Evolutionary conservation across 2,797 vertebrate genomes (phyloP), one percentile per base, ranked within the genome.

Genomic region (Chrysocyon brachyurus): DNA sequence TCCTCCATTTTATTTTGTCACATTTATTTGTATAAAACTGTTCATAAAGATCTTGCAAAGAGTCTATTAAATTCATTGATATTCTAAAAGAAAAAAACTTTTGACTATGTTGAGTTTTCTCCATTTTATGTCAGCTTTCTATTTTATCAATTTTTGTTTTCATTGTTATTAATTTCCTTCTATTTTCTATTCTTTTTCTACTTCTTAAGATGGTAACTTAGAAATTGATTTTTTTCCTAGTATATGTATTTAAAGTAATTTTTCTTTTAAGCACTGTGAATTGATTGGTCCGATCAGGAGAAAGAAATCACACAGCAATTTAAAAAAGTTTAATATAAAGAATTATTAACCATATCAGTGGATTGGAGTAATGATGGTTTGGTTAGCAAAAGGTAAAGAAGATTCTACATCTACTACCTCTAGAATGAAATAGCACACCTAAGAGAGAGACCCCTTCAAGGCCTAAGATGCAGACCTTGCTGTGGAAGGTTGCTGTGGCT

Each of bases 11-110:
- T 57, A 82, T 73, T 31, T 57, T 81, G n/a, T 57, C n/a, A 56
- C n/a, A 78, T 89, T 77, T 87, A n/a, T 87, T 92, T 77, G 36
- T 49, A 73, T 84, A 68, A 70, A 96, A 63, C 57, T 93, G 22
- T n/a, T 59, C 21, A 59, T 92, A 75, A 54, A 26, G 59, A 52
- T 87, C 26, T 91, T 87, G 17, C 52, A 66, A 83, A 61, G 59
- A 59, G 40, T 82, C 57, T 77, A 66, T 93, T 21, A 63, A 57
- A 63, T 85, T 57, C 52, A 64, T 10, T 78, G n/a, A 26, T 82
- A 57, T 33, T 82, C 31, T 91, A 56, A 82, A 77, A 91, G 40
- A 31, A 87, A 81, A 11, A 77, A 61, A 31, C 28, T 75, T 64
- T 90, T 96, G 59, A 46, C 40, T 61, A 46, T 36, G 3, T 85